Conservation (phyloP, 1,140 invertebrate species). For the Aphaenogaster rudis region DNA sequence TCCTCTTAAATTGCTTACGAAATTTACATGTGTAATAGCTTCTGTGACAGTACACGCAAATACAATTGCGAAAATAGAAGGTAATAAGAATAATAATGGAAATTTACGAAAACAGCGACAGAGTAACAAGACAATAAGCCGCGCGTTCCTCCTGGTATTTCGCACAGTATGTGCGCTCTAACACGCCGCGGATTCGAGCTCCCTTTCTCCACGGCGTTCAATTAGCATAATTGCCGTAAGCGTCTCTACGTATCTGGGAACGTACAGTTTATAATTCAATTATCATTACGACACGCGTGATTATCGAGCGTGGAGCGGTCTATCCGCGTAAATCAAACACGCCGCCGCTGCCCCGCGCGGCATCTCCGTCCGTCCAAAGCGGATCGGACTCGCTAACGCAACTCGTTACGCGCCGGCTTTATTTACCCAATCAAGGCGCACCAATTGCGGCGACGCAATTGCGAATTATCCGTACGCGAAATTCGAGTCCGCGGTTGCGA, state of each 20-base stretch:
- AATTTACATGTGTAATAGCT: not conserved
- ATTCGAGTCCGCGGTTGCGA: slow-evolving; percentile 41
- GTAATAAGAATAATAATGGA: not conserved
- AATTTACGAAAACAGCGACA: not conserved
- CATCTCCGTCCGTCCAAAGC: not conserved
- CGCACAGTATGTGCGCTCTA: not conserved
- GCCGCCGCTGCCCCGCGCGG: not conserved
- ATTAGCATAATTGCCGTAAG: slow-evolving; percentile 29
- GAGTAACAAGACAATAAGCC: not conserved
- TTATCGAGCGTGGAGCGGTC: slow-evolving; percentile 21
- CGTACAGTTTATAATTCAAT: slow-evolving; percentile 27
- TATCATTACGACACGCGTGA: slow-evolving; percentile 27
- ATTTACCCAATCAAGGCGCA: slow-evolving; percentile 20
- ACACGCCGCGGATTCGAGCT: not conserved
- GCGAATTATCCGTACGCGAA: slow-evolving; percentile 46
- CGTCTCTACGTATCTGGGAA: slow-evolving; percentile 9
- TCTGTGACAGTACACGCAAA: not conserved
- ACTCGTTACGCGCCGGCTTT: not conserved
- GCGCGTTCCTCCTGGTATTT: not conserved
- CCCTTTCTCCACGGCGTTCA: slow-evolving; percentile 4
- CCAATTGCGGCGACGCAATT: not conserved
- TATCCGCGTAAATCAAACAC: not conserved
- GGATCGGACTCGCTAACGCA: slow-evolving; percentile 14
- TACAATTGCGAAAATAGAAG: not conserved
- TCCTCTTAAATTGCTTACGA: not conserved